Evolutionary conservation across 2,888 invertebrate genomes (phyloP).

Genomic region (Polietes domitor): DNA sequence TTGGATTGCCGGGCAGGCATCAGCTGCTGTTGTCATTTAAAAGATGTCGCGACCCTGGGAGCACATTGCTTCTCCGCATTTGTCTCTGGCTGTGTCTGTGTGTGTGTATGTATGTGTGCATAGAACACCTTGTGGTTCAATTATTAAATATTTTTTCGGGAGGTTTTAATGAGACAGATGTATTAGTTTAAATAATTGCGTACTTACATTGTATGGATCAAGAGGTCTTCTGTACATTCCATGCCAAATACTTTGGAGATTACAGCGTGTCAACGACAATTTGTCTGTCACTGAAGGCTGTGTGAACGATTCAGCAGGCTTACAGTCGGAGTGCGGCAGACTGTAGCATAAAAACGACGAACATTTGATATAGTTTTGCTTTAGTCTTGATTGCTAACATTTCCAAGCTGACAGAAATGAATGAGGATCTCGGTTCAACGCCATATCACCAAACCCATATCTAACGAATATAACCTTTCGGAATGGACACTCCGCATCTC

Average conservation of each 20-base stretch:
- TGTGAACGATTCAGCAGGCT: not conserved
- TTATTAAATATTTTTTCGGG: conserved; percentile 44
- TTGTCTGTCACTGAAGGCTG: conserved; percentile 6
- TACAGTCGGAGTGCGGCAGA: not conserved
- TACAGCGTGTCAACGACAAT: not conserved
- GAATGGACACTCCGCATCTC: too few relatives aligned
- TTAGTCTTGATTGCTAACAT: too few relatives aligned
- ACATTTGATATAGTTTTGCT: too few relatives aligned
- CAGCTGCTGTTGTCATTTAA: conserved; percentile 66
- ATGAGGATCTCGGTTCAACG: too few relatives aligned
- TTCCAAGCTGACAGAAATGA: too few relatives aligned
- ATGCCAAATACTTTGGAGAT: not conserved
- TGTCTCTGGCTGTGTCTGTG: not conserved
- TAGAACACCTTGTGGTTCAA: conserved; percentile 61
- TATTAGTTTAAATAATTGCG: conserved; percentile 49
- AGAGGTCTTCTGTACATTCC: not conserved
- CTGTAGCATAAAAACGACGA: too few relatives aligned
- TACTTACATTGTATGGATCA: not conserved
- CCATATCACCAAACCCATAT: too few relatives aligned
- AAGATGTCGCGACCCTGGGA: conserved; percentile 63
- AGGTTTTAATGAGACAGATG: conserved; percentile 53
- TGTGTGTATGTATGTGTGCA: not conserved
- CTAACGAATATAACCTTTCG: too few relatives aligned
- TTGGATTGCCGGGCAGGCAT: conserved; percentile 44
- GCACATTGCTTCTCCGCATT: conserved; percentile 36